Conservation (phyloP, 2,113 vertebrate species). For the Neodon shergylaensis region DNA sequence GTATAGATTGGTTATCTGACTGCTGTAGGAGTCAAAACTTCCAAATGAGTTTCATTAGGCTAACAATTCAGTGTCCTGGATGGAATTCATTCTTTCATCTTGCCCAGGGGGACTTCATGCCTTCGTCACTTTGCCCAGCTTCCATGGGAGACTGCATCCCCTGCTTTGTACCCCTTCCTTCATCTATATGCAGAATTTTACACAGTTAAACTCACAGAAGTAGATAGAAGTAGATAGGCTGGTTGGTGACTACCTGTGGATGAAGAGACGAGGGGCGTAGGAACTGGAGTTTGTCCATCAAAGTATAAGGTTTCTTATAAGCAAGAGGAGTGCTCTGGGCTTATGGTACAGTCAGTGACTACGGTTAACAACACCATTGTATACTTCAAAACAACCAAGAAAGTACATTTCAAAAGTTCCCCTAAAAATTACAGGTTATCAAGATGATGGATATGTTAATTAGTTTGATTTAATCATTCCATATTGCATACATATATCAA, state of each 20-base stretch:
- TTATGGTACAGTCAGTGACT: neutral
- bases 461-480: constrained; percentile 3
- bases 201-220: neutral
- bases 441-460: neutral
- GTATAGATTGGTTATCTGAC: neutral
- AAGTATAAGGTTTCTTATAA: neutral
- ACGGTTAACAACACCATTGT: neutral
- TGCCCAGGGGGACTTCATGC: neutral
- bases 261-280: neutral
- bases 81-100: neutral
- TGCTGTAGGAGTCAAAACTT: neutral
- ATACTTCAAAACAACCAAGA: neutral
- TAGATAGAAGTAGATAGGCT: too few relatives aligned
- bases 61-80: neutral
- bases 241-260: neutral
- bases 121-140: neutral
- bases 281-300: neutral
- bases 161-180: neutral
- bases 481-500: neutral
- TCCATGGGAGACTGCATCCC: too few relatives aligned
- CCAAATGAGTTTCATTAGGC: neutral
- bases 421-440: neutral
- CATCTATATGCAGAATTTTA: neutral
- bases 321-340: neutral
- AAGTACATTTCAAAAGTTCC: neutral